phyloP scores from a whole-genome alignment of 2,797 vertebrate species.

The Anguilla megastoma region DNA sequence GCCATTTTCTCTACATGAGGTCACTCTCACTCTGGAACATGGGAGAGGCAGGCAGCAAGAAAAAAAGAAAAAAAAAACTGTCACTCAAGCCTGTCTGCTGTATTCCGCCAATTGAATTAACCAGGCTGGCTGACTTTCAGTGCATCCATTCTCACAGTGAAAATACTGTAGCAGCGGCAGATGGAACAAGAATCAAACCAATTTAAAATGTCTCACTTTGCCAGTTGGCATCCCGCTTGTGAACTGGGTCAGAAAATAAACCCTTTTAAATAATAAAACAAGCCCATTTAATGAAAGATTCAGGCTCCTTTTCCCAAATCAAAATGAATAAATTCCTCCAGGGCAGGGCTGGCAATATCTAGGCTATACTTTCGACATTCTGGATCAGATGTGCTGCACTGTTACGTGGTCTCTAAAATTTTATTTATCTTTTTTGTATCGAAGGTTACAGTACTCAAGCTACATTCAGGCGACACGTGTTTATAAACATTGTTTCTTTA shows the following conservation, averaged over 20 bases:
- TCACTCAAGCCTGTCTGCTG: constrained; percentile 4
- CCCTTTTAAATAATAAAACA: constrained; percentile 74
- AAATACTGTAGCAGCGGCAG: constrained; percentile 60
- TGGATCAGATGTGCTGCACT: constrained; percentile 40
- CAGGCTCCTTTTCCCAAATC: constrained; percentile 55
- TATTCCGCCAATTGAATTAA: constrained; percentile 47
- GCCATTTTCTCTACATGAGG: constrained; percentile 1
- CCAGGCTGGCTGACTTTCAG: constrained; percentile 48
- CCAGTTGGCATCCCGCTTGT: constrained; percentile 69
- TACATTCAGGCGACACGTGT: constrained; percentile 29
- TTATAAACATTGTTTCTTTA: background rate
- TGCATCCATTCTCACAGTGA: constrained; percentile 48
- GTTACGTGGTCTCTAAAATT: constrained; percentile 5
- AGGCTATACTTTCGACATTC: constrained; percentile 52
- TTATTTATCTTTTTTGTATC: constrained; percentile 36
- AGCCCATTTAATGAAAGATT: constrained; percentile 73
- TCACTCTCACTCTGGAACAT: background rate
- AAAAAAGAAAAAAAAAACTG: background rate
- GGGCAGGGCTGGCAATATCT: constrained; percentile 59
- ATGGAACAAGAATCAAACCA: constrained; percentile 68
- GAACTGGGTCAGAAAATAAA: constrained; percentile 71
- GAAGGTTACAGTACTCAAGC: constrained; percentile 53
- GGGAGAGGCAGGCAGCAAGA: background rate
- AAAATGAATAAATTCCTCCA: constrained; percentile 59
- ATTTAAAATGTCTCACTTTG: constrained; percentile 71